Evolutionary conservation across 2,113 vertebrate species (phyloP).

Genomic region (Stigmatopora argus): DNA sequence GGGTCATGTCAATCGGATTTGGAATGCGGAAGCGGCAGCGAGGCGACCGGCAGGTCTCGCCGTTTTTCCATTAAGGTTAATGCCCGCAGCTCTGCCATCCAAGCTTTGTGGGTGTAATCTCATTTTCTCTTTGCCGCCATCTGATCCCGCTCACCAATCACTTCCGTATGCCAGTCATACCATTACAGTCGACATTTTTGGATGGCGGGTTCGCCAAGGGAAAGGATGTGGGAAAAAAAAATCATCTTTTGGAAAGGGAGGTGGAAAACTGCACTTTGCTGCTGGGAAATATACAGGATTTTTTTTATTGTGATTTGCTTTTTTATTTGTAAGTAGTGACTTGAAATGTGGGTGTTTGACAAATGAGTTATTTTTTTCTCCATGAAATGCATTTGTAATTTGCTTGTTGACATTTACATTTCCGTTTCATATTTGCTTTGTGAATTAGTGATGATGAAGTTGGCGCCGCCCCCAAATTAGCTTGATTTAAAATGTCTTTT

Average conservation of each 20-base stretch:
- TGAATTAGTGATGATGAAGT: too few relatives aligned
- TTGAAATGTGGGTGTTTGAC: too few relatives aligned
- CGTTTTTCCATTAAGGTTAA: conserved; percentile 61
- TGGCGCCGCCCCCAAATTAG: too few relatives aligned
- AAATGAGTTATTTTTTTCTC: too few relatives aligned
- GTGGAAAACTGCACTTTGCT: background rate
- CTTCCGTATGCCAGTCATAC: conserved; percentile 40
- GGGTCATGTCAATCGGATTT: conserved; percentile 53
- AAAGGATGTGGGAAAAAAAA: background rate
- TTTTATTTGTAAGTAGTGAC: too few relatives aligned
- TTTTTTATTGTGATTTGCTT: too few relatives aligned
- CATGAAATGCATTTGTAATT: too few relatives aligned
- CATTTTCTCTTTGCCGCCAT: conserved; percentile 47
- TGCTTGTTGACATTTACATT: too few relatives aligned
- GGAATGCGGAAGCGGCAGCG: conserved; percentile 38
- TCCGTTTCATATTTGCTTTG: too few relatives aligned
- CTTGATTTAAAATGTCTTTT: too few relatives aligned
- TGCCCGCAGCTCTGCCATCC: conserved; percentile 49
- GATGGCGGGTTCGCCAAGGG: background rate
- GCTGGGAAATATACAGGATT: too few relatives aligned
- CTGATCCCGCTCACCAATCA: conserved; percentile 47
- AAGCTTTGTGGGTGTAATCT: conserved; percentile 50
- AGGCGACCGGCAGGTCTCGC: conserved; percentile 59
- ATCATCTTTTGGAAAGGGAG: background rate
- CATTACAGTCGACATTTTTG: conserved; percentile 39